phyloP scores from a whole-genome alignment of 2,888 invertebrate genomes.

The Nomada flava region DNA sequence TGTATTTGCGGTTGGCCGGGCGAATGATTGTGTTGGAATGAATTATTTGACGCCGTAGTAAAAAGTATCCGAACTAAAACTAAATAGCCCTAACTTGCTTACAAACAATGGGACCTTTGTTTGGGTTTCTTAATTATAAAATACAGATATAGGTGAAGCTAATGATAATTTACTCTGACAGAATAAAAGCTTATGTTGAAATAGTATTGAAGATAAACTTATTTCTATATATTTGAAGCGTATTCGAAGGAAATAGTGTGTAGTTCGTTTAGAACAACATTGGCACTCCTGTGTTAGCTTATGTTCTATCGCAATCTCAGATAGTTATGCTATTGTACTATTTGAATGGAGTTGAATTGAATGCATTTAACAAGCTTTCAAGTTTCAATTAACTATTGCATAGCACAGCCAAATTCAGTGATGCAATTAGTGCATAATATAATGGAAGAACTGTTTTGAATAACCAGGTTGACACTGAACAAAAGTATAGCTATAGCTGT shows the following conservation, averaged over 20 bases:
- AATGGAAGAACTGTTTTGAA: neutral
- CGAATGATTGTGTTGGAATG: neutral
- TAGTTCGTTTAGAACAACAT: neutral
- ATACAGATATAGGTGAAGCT: neutral
- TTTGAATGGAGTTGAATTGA: conserved; percentile 5
- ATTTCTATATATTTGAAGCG: no score
- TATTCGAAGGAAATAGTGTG: neutral
- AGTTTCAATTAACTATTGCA: neutral
- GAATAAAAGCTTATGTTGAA: neutral
- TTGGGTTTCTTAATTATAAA: neutral
- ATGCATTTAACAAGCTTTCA: neutral
- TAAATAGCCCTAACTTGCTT: neutral
- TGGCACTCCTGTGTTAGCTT: conserved; percentile 35
- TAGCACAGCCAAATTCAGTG: neutral
- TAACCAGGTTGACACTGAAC: neutral
- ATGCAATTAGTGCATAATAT: neutral
- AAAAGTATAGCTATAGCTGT: conserved; percentile 2
- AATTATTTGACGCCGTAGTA: neutral
- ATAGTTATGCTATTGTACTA: neutral
- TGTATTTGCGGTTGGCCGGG: neutral
- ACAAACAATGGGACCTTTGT: neutral
- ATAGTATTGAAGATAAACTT: neutral
- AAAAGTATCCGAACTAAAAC: neutral
- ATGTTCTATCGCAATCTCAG: neutral
- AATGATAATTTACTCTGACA: neutral